Base-by-base conservation (phyloP, 1,140 invertebrate genomes). In the Octopus bimaculoides region DNA sequence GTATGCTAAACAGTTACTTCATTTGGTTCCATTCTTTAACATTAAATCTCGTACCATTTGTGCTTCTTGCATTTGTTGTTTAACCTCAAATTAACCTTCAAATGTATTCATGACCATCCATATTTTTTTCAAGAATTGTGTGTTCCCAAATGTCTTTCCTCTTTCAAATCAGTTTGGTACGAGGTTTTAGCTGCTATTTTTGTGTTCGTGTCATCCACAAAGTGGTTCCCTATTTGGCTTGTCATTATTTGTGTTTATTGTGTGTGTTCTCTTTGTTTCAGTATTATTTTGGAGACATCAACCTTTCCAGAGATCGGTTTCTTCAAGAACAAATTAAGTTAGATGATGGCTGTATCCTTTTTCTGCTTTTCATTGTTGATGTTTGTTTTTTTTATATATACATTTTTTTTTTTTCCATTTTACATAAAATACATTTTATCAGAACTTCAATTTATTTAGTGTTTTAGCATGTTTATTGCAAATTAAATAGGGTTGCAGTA, bases 281-380 rank as follows among this genome's bases (percentile, higher is more conserved):
- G 93, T 95, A 94, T 83, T 95, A 95, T 81, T 95, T 95, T 89
- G 93, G 97, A 79, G 95, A 99, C 89, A 92, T 95, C 5, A 99
- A 98, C 89, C 92, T 98, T 71, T 93, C 94, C 7, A 92, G 93
- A 82, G 97, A 99, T 87, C 97, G 96, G 87, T 98, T 98, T 87
- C 90, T 98, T 4, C 93, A 93, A 82, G 94, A 95, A 82, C 93
- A 97, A 90, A 93, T 95, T 3, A 94, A 94, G 84, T 89, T 94
- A 81, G 94, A 97, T 84, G 93, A 97, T 84, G 97, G 97, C 9
- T 98, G 96, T 92, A 90, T 89, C 90, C 89, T 89, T 89, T 84
- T 12, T 41, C 26, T 41, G 26, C 26, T 41, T 41, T 41, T 3
- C 56, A 61, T 61, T 17, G 17, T 12, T 17, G 17, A 61, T 61